phyloP scores from a whole-genome alignment of 2,113 vertebrate genomes.

The Centropristis striata region DNA sequence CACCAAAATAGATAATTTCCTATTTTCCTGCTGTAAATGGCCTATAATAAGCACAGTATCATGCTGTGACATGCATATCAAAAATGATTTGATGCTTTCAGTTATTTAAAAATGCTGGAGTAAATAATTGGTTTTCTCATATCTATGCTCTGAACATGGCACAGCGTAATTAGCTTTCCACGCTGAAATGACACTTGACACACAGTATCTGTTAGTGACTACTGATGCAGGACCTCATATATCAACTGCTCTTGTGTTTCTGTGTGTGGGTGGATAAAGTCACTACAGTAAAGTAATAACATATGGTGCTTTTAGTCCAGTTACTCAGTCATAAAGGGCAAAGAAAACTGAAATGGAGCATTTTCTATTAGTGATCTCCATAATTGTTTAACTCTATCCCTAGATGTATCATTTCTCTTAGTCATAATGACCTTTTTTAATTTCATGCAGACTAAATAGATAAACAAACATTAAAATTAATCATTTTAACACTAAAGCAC shows the following conservation, averaged over 20 bases:
- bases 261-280: conserved; percentile 6
- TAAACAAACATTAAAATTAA: background rate
- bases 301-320: conserved; percentile 2
- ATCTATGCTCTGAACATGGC: conserved; percentile 55
- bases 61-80: conserved; percentile 35
- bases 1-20: conserved; percentile 34
- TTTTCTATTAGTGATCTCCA: background rate
- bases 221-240: conserved; percentile 36
- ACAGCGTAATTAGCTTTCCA: conserved; percentile 64
- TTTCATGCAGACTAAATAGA: background rate
- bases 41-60: conserved; percentile 48
- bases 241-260: conserved; percentile 16
- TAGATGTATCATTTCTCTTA: background rate
- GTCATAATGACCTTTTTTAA: background rate
- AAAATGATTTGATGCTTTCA: conserved; percentile 39
- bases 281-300: conserved; percentile 4
- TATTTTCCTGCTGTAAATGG: conserved; percentile 40
- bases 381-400: background rate
- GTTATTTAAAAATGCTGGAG: conserved; percentile 52
- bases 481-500: background rate
- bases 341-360: background rate
- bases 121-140: conserved; percentile 76
- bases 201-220: conserved; percentile 31
- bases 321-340: background rate
- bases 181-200: conserved; percentile 50